Percentiles rank a stretch among this genome's conserved stretches.
Conservation (phyloP, 2,888 invertebrate genomes). For the Lordiphosa fenestrarum region DNA sequence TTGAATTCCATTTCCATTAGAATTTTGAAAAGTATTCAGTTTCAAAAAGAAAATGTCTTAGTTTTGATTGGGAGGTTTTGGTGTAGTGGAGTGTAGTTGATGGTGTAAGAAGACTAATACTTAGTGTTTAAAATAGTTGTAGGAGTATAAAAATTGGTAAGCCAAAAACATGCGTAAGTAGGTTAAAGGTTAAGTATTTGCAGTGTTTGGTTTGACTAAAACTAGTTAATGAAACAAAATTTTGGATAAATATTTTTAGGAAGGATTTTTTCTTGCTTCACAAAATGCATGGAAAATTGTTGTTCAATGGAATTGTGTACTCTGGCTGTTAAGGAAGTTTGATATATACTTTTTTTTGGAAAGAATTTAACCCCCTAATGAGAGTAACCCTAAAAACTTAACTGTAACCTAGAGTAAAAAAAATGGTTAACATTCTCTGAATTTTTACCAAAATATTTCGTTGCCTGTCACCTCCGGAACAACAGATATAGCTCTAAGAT, state of each 20-base stretch:
- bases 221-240: conserved; percentile 1
- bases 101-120: conserved; percentile 38
- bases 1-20: conserved; percentile 63
- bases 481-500: too few species aligned
- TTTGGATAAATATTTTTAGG: neutral
- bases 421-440: too few species aligned
- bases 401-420: too few species aligned
- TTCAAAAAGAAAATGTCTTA: conserved; percentile 52
- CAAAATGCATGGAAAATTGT: conserved; percentile 15
- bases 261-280: conserved; percentile 9
- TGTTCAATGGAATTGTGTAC: conserved; percentile 19
- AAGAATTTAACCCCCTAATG: too few species aligned
- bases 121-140: conserved; percentile 41
- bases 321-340: conserved; percentile 16
- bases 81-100: conserved; percentile 22
- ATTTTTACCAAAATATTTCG: too few species aligned
- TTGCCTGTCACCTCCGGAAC: too few species aligned
- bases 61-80: conserved; percentile 31
- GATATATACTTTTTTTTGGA: too few species aligned
- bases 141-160: conserved; percentile 25
- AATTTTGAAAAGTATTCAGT: conserved; percentile 54
- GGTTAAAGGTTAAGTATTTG: conserved; percentile 7
- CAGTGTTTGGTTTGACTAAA: conserved; percentile 5
- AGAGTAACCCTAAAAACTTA: too few species aligned
- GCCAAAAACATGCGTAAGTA: conserved; percentile 17